A percentile compares a stretch with the other conserved stretches of the same genome.
Conservation (phyloP, 2,797 vertebrate genomes). For the Perodicticus potto region DNA sequence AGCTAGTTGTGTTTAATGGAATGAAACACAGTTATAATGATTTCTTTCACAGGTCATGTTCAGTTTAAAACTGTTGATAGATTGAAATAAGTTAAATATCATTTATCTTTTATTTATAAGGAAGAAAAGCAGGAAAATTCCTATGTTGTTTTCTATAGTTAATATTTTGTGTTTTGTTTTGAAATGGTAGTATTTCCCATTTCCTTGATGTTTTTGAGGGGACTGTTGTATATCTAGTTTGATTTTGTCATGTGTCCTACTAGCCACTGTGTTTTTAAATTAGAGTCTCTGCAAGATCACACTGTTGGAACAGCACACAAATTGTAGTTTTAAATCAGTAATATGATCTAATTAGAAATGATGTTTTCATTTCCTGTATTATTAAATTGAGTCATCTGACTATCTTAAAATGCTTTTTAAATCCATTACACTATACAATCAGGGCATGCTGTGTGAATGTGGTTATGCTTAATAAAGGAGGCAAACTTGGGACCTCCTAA, state of each 20-base stretch:
- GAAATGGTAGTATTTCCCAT: not conserved
- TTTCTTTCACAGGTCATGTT: conserved; percentile 90
- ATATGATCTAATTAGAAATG: conserved; percentile 86
- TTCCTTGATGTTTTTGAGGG: conserved; percentile 32
- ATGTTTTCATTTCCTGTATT: conserved; percentile 88
- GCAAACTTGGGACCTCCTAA: conserved; percentile 74
- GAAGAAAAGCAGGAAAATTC: conserved; percentile 64
- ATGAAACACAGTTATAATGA: conserved; percentile 91
- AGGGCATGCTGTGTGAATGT: conserved; percentile 82
- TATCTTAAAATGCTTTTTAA: conserved; percentile 82
- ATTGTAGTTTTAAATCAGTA: conserved; percentile 85
- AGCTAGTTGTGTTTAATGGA: conserved; percentile 91
- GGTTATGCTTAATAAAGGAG: conserved; percentile 76
- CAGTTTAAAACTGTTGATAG: conserved; percentile 89
- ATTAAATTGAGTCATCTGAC: conserved; percentile 83
- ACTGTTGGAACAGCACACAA: conserved; percentile 79
- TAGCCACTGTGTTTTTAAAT: conserved; percentile 77
- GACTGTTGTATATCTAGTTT: not conserved
- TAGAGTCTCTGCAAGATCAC: conserved; percentile 76
- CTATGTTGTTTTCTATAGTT: conserved; percentile 21
- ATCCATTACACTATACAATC: conserved; percentile 78
- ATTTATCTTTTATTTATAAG: conserved; percentile 84
- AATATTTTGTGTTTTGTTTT: conserved; percentile 53
- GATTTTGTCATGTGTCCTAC: conserved; percentile 70
- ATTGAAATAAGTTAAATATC: conserved; percentile 87